phyloP scores from a whole-genome alignment of 2,113 vertebrate genomes.

The Mastomys natalensis region DNA sequence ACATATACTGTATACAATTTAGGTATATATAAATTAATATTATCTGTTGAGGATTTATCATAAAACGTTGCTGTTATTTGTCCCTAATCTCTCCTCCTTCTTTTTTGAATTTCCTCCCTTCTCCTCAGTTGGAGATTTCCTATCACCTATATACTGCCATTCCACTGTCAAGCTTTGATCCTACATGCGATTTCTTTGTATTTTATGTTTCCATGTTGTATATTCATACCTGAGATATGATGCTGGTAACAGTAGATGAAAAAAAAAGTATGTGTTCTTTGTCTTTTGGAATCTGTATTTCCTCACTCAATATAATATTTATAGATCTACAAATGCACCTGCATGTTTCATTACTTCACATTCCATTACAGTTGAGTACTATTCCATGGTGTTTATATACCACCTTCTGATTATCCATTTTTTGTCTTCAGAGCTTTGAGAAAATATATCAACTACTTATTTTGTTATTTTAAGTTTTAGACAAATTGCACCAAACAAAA shows the following conservation, averaged over 20 bases:
- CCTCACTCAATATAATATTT: background rate
- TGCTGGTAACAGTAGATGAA: background rate
- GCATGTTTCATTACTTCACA: background rate
- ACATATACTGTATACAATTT: background rate
- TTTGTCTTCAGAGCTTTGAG: background rate
- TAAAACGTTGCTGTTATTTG: too few relatives aligned
- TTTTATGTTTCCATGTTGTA: background rate
- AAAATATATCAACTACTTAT: background rate
- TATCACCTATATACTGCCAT: background rate
- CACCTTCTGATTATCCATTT: background rate
- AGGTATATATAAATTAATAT: background rate
- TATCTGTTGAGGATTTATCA: background rate
- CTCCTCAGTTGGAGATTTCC: background rate
- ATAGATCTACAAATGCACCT: too few relatives aligned
- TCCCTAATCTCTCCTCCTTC: too few relatives aligned
- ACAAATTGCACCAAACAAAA: slow-evolving; percentile 33
- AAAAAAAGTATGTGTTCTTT: background rate
- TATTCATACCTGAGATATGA: background rate
- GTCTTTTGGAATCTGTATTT: background rate
- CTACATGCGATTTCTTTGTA: background rate
- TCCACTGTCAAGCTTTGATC: background rate
- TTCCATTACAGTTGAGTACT: background rate
- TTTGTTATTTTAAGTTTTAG: background rate
- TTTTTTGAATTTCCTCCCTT: background rate
- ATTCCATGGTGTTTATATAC: background rate